Base-by-base conservation (phyloP, 2,113 vertebrate genomes). In the Phrynosoma platyrhinos region DNA sequence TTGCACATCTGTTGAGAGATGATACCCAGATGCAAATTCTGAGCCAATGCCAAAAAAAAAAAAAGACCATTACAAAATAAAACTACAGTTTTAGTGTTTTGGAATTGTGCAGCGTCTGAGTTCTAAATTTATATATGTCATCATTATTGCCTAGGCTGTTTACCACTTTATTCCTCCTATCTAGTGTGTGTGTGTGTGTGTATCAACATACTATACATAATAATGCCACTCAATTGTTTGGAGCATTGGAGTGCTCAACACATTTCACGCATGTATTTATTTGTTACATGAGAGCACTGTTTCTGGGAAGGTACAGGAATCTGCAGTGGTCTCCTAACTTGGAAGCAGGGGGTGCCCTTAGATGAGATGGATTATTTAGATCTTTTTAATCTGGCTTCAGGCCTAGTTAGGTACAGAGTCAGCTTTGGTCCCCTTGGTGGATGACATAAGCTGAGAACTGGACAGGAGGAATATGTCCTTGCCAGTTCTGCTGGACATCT, bases 1-100 rank as follows among this genome's bases (percentile, higher is more conserved):
- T 77, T 77, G 58, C 72, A 82, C 83, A 53, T 89, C 79, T 86
- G 58, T 76, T 72, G 79, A 55, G 16, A 85, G 58, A 81, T 69
- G 52, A 53, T 86, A 62, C 32, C 71, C 79, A 89, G 88, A 89
- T 76, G 88, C 79, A 77, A 85, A 78, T 68, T 27, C 32, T 89
- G 72, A 82, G 52, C 74, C 76, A 82, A 27, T 25, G 79, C 72
- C 83, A 86, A 76, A 53, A 68, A 30, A 68, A 27, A 68, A 32
- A 78, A 47, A 47, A 20, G 36, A 47, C 47, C 47, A 47, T 58
- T 20, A 53, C 32, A 52, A 84, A 80, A 47, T 58, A 84, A 40
- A 74, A 55, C 62, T 23, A 71, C 25, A 25, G 32, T 36, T 13
- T 23, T 80, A 80, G 40, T 36, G 23, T 23, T 52, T 80, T 76